Percentiles rank a stretch among this genome's conserved stretches.
Evolutionary conservation across 2,888 invertebrate species (phyloP).

Genomic region (Archips crataeganus): DNA sequence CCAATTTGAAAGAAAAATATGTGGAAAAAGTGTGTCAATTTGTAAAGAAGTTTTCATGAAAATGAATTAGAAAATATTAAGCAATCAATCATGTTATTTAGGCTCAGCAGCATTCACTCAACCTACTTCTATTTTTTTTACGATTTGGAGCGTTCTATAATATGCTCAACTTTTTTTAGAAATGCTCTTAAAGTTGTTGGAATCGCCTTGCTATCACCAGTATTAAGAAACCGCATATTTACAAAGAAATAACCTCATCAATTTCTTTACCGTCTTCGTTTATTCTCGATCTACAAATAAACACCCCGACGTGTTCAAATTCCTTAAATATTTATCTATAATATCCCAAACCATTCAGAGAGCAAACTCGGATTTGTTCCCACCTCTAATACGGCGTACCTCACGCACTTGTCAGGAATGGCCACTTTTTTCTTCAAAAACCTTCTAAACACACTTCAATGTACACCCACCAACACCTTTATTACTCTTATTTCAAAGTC

Average conservation of each 20-base stretch:
- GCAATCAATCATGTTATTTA: too few species aligned
- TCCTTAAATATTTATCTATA: constrained; percentile 43
- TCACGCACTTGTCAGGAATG: constrained; percentile 57
- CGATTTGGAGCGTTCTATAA: too few species aligned
- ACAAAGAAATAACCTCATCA: neutral
- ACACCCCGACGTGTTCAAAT: constrained; percentile 34
- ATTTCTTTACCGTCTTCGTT: neutral
- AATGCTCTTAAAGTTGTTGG: neutral
- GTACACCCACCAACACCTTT: neutral
- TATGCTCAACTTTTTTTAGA: too few species aligned
- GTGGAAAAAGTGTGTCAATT: too few species aligned
- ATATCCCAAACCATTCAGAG: constrained; percentile 37
- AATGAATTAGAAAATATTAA: too few species aligned
- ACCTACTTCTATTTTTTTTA: too few species aligned
- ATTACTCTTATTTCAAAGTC: constrained; percentile 1
- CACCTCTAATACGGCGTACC: constrained; percentile 46
- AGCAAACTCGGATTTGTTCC: constrained; percentile 43
- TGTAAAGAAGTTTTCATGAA: too few species aligned
- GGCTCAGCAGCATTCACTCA: too few species aligned
- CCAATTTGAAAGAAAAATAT: too few species aligned
- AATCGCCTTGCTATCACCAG: neutral
- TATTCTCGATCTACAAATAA: constrained; percentile 26
- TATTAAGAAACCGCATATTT: neutral
- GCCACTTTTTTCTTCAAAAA: constrained; percentile 49
- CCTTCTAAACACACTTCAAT: neutral